Percentiles rank a stretch among this genome's conserved stretches.
Evolutionary conservation across 2,113 vertebrate genomes (phyloP).

Genomic region (Corythoichthys intestinalis): DNA sequence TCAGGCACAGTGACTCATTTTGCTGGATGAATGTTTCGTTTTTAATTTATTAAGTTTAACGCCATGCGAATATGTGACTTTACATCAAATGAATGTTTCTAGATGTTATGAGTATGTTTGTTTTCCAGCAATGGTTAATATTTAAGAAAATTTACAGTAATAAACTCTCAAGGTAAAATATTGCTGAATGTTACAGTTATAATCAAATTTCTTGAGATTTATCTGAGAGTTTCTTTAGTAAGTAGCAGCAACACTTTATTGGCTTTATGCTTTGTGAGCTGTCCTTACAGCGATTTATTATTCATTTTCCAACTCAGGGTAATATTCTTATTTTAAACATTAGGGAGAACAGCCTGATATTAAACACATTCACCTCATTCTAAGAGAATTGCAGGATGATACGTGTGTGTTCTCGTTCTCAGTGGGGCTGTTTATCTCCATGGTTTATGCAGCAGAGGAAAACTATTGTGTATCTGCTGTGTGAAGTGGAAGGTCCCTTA

Average conservation of each 20-base stretch:
- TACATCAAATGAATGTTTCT: background rate
- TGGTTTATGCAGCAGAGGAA: constrained; percentile 51
- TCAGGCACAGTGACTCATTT: background rate
- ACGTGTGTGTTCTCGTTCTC: constrained; percentile 45
- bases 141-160: constrained; percentile 22
- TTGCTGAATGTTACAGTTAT: constrained; percentile 16
- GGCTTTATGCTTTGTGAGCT: constrained; percentile 15
- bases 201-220: constrained; percentile 11
- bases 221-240: background rate
- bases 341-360: constrained; percentile 36
- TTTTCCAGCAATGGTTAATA: constrained; percentile 4
- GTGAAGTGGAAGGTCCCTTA: constrained; percentile 51
- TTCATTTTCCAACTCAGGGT: constrained; percentile 15
- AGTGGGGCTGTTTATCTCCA: constrained; percentile 51
- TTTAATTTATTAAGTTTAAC: background rate
- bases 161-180: constrained; percentile 15
- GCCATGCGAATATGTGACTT: background rate
- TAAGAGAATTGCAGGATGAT: constrained; percentile 31
- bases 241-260: constrained; percentile 1
- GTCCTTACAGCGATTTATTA: constrained; percentile 17
- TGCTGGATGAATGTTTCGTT: background rate
- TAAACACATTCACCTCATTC: constrained; percentile 30
- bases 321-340: constrained; percentile 36
- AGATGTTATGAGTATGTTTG: background rate
- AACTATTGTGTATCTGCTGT: constrained; percentile 32